Evolutionary conservation across 2,888 invertebrate genomes (phyloP), one percentile per base, ranked within the genome.

Genomic region (Pachydiplax longipennis): DNA sequence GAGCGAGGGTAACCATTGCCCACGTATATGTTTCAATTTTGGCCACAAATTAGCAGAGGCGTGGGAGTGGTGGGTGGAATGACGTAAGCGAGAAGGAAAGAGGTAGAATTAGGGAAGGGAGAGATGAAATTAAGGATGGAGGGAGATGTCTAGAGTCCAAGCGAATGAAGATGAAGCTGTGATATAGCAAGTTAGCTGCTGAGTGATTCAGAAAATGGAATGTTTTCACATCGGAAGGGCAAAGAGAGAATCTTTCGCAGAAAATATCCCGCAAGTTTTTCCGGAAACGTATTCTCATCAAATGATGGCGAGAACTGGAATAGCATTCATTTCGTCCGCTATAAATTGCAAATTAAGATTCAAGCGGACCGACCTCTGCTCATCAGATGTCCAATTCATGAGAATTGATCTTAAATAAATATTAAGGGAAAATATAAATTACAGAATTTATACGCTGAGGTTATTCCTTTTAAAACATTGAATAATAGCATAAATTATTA

Each of bases 1-100:
- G 18, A 35, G 87, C 87, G 35, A 61, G 87, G 58, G 37, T 87
- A 61, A 87, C 87, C 87, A 58, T 61, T 61, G 61, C 87, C 65
- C 53, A 58, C 87, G 87, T 61, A 87, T 87, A 87, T 40, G 87
- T 87, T 87, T 87, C 58, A 87, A 87, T 87, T 87, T 87, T 37
- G 37, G 61, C 87, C 87, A 65, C 87, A 87, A 87, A 87, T 87
- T 87, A 87, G 87, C 37, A 40, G 22, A 61, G 58, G 83, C 13
- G 81, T 2, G 61, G 53, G 61, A 5, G 61, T 31, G 31, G 73
- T 31, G 73, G 73, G 13, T 31, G 22, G 87, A 37, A 35, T 35
- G 25, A 53, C 53, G 83, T 15, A 15, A 35, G 82, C 25, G 15
- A 31, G 73, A 65, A 40, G 87, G 37, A 37, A 22, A 31, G 61